phyloP scores from a whole-genome alignment of 2,888 invertebrate species.

The Fabriciana adippe region DNA sequence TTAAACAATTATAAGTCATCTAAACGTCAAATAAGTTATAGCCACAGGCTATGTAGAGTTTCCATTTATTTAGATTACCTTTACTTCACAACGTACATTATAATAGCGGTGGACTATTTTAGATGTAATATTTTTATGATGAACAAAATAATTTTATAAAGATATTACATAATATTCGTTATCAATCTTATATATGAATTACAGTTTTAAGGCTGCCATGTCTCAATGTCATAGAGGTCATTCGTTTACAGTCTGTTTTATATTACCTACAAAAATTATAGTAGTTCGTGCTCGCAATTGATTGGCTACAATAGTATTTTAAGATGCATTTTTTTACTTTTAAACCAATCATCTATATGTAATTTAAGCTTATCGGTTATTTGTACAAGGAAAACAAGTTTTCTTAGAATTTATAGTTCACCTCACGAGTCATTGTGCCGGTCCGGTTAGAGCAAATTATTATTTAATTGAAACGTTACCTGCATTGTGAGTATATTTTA shows the following conservation, averaged over 20 bases:
- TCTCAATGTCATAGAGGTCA: conserved; percentile 56
- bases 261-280: neutral
- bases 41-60: too few relatives aligned
- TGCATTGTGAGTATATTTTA: conserved; percentile 11
- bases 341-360: conserved; percentile 8
- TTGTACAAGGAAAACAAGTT: conserved; percentile 8
- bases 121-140: too few relatives aligned
- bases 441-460: neutral
- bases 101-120: too few relatives aligned
- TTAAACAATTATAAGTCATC: too few relatives aligned
- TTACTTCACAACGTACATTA: too few relatives aligned
- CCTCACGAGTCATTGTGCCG: conserved; percentile 18
- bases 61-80: too few relatives aligned
- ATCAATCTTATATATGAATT: neutral
- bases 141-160: neutral
- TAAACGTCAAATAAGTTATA: too few relatives aligned
- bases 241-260: conserved; percentile 39
- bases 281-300: neutral
- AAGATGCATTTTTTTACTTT: neutral
- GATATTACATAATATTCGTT: neutral
- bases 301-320: conserved; percentile 37
- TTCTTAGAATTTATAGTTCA: conserved; percentile 11
- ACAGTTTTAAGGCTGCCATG: conserved; percentile 1
- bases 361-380: neutral
- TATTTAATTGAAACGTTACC: neutral